Evolutionary conservation across 2,797 vertebrate species (phyloP).

Genomic region (Xenentodon cancila): DNA sequence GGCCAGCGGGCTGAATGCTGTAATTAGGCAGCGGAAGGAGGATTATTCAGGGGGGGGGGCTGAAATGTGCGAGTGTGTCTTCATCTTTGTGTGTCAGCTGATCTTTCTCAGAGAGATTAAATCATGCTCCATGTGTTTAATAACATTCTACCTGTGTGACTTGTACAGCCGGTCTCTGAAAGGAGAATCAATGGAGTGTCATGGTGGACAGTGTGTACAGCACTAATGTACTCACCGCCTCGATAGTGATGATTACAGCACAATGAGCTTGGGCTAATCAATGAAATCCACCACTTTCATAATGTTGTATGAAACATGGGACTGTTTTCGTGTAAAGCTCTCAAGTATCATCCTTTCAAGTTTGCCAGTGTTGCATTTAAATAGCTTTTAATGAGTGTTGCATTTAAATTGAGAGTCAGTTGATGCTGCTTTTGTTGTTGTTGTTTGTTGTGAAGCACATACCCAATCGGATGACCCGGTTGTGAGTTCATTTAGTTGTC

Average conservation of each 20-base stretch:
- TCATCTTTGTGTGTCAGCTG: conserved; percentile 9
- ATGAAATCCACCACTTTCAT: conserved; percentile 37
- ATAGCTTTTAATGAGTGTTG: conserved; percentile 2
- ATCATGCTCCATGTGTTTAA: background rate
- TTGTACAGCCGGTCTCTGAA: conserved; percentile 19
- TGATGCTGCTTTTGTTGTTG: background rate
- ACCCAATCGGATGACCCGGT: background rate
- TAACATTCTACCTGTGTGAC: conserved; percentile 46
- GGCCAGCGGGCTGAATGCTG: conserved; percentile 55
- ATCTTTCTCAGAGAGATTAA: conserved; percentile 50
- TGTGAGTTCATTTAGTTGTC: background rate
- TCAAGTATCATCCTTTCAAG: background rate
- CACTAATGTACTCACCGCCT: conserved; percentile 22
- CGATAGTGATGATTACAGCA: conserved; percentile 41
- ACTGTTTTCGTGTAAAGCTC: conserved; percentile 2
- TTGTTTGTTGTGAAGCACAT: background rate
- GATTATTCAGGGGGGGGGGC: conserved; percentile 9
- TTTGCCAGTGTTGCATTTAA: conserved; percentile 17
- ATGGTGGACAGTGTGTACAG: conserved; percentile 5
- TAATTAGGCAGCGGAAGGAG: conserved; percentile 57
- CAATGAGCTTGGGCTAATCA: conserved; percentile 50
- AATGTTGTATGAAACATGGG: conserved; percentile 14
- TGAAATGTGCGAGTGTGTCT: conserved; percentile 10
- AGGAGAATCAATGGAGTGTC: conserved; percentile 41
- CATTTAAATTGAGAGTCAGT: background rate